Evolutionary conservation across 2,797 vertebrate genomes (phyloP).

Genomic region (Lagodon rhomboides): DNA sequence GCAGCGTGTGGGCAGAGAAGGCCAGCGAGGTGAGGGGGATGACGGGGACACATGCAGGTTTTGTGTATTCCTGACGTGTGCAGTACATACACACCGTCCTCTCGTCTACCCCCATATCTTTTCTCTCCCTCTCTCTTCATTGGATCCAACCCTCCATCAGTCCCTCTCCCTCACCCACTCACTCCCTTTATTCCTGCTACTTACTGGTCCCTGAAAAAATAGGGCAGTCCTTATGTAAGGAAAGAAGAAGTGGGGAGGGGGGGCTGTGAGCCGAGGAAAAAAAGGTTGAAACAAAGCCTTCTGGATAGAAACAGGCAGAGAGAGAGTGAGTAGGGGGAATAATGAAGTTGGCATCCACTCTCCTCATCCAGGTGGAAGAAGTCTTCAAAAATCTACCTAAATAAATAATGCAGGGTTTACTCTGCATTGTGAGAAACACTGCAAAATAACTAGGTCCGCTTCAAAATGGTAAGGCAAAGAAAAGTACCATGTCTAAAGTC

Average conservation of each 20-base stretch:
- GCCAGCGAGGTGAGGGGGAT: conserved; percentile 59
- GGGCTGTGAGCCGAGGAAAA: conserved; percentile 42
- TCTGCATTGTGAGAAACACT: not conserved
- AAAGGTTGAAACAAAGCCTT: conserved; percentile 65
- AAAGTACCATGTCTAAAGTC: not conserved
- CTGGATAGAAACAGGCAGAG: conserved; percentile 61
- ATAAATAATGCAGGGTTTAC: conserved; percentile 19
- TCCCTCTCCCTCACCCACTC: conserved; percentile 78
- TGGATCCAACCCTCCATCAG: conserved; percentile 57
- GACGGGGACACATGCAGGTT: conserved; percentile 69
- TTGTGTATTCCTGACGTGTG: conserved; percentile 72
- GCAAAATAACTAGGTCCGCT: not conserved
- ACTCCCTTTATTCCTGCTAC: conserved; percentile 76
- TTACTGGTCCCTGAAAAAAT: conserved; percentile 81
- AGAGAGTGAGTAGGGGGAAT: conserved; percentile 61
- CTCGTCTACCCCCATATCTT: conserved; percentile 52
- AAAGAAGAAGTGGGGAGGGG: conserved; percentile 66
- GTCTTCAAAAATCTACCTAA: conserved; percentile 2
- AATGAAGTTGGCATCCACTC: conserved; percentile 53
- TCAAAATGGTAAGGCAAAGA: not conserved
- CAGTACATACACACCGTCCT: conserved; percentile 59
- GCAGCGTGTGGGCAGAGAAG: conserved; percentile 63
- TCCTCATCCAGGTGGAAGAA: conserved; percentile 41
- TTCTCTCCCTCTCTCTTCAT: conserved; percentile 50
- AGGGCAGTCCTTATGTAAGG: conserved; percentile 85